Conservation (phyloP, 2,888 invertebrate genomes). For the Gibbula magus region DNA sequence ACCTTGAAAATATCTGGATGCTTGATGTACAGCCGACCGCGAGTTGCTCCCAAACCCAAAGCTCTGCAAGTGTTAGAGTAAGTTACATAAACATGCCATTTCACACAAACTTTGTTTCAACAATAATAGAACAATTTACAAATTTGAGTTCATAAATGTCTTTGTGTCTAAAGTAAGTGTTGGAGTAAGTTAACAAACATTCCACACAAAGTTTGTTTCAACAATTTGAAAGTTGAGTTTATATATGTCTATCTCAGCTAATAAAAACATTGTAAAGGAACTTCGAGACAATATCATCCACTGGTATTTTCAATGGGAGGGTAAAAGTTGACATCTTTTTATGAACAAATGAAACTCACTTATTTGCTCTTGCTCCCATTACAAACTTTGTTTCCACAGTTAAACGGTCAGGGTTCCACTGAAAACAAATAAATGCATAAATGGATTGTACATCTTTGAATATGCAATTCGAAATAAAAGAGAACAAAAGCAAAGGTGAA, state of each 20-base stretch:
- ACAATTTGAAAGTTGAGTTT: background rate
- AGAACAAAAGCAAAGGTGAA: too few species aligned
- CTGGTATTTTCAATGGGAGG: too few species aligned
- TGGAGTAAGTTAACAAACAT: background rate
- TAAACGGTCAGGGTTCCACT: conserved; percentile 86
- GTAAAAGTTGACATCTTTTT: too few species aligned
- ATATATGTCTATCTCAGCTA: background rate
- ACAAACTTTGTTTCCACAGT: conserved; percentile 85
- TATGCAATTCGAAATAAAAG: too few species aligned
- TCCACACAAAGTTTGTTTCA: too few species aligned
- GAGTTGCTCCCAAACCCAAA: conserved; percentile 84
- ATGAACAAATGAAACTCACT: too few species aligned
- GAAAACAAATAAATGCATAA: conserved; percentile 38
- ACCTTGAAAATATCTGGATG: conserved; percentile 84
- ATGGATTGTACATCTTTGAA: background rate
- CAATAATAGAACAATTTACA: background rate
- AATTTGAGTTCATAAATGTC: background rate
- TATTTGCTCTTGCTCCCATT: conserved; percentile 82
- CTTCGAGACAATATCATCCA: background rate
- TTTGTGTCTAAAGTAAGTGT: conserved; percentile 41
- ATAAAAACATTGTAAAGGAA: background rate
- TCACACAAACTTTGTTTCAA: too few species aligned
- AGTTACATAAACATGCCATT: background rate
- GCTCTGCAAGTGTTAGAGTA: conserved; percentile 64
- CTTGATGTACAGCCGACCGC: conserved; percentile 85